phyloP scores from a whole-genome alignment of 1,140 invertebrate genomes.

The Platyscapa corneri region DNA sequence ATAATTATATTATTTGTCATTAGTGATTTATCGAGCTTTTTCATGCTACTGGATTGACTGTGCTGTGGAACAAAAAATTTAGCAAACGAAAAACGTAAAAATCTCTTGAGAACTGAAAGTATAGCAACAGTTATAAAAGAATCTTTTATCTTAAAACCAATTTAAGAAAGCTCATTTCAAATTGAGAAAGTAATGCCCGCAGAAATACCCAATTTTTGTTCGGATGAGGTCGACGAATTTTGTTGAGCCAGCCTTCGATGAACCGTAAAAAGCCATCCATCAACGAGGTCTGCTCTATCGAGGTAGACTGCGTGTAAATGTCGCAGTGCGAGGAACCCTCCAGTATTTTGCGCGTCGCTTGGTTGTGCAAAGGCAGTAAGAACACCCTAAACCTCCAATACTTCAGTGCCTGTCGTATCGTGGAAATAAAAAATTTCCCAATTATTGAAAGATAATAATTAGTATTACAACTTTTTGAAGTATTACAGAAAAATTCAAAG shows the following conservation, averaged over 20 bases:
- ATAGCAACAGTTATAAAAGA: conserved; percentile 12
- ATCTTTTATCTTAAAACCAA: not conserved
- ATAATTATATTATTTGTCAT: conserved; percentile 22
- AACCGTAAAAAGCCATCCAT: conserved; percentile 88
- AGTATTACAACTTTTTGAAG: too few relatives aligned
- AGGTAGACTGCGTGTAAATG: conserved; percentile 81
- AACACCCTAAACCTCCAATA: conserved; percentile 96
- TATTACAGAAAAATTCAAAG: too few relatives aligned
- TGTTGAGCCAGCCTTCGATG: conserved; percentile 91
- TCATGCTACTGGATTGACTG: conserved; percentile 33
- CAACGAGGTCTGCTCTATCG: conserved; percentile 79
- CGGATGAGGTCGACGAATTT: conserved; percentile 84
- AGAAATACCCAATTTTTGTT: conserved; percentile 76
- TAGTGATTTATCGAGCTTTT: conserved; percentile 37
- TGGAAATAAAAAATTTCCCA: not conserved
- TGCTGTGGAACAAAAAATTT: conserved; percentile 20
- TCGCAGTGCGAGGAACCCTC: conserved; percentile 84
- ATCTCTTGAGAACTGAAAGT: conserved; percentile 19
- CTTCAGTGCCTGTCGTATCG: conserved; percentile 82
- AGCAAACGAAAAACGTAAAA: conserved; percentile 11
- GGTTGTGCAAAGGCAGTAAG: conserved; percentile 85
- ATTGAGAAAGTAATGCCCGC: not conserved
- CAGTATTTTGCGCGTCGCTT: conserved; percentile 82
- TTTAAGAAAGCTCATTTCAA: not conserved
- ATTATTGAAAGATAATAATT: too few relatives aligned